Conservation (phyloP, 2,888 invertebrate genomes). For the Spodoptera exigua region DNA sequence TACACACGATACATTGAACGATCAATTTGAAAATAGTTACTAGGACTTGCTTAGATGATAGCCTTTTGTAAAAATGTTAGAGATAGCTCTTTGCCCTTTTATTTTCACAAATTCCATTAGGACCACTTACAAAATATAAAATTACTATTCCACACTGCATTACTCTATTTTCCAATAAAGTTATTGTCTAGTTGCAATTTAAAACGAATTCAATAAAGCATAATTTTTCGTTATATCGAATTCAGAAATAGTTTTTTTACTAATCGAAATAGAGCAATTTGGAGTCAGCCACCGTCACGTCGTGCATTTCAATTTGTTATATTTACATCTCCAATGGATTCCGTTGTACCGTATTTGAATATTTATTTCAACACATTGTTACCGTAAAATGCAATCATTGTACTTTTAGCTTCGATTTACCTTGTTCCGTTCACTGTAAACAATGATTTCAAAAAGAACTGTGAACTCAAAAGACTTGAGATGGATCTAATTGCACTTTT, state of each 20-base stretch:
- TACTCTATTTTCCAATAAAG: too few relatives aligned
- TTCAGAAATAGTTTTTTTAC: constrained; percentile 3
- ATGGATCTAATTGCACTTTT: constrained; percentile 30
- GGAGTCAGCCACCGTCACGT: not conserved
- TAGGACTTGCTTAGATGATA: too few relatives aligned
- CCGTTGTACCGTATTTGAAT: constrained; percentile 18
- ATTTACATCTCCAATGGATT: constrained; percentile 27
- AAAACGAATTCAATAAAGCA: not conserved
- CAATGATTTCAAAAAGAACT: not conserved
- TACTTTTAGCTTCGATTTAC: not conserved
- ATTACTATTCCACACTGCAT: not conserved
- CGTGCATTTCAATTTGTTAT: constrained; percentile 15
- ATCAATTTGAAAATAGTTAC: too few relatives aligned
- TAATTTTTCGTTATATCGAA: not conserved
- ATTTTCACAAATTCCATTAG: too few relatives aligned
- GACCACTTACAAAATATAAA: not conserved
- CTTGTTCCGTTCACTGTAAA: not conserved
- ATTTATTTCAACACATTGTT: constrained; percentile 11
- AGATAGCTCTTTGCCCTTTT: too few relatives aligned
- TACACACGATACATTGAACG: too few relatives aligned
- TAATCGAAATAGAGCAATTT: constrained; percentile 16
- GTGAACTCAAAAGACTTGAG: constrained; percentile 1
- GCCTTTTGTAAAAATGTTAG: too few relatives aligned
- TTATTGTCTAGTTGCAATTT: too few relatives aligned
- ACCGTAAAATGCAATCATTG: constrained; percentile 4